Evolutionary conservation across 2,797 vertebrate genomes (phyloP), one percentile per base, ranked within the genome.

Genomic region (Notolepis coatsorum): DNA sequence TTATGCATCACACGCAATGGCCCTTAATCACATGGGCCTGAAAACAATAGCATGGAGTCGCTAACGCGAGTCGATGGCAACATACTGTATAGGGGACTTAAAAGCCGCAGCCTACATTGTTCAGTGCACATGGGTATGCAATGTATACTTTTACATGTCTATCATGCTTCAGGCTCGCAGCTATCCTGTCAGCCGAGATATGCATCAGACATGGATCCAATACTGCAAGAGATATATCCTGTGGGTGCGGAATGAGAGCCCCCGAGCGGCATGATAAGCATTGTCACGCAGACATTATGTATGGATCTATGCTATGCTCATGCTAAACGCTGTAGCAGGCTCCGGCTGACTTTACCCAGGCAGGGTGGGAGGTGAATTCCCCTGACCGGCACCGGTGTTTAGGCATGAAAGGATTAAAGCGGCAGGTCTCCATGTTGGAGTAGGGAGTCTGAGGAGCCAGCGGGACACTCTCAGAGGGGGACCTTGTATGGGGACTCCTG

Each of bases 251-350:
- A 75, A 85, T 80, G 64, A 73, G 77, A 85, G 82, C 74, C 81
- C 84, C 84, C 84, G 81, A 88, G 84, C 84, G 57, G 81, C 79
- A 70, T 88, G 90, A 91, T 89, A 89, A 90, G 88, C 87, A 80
- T 82, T 79, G 84, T 88, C 84, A 84, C 65, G 50, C 72, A 75
- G 71, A 84, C 79, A 65, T 87, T 82, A 89, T 86, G 84, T 85
- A 88, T 89, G 86, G 89, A 89, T 87, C 84, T 82, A 82, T 79
- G 73, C 81, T 57, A 58, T 76, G 77, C 79, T 80, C 78, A 18
- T 28, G 42, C 28, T 62, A 84, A 75, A 83, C 23, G 59, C 81
- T 82, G 62, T 68, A 68, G 41, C 63, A 63, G 54, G 43, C 65
- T 77, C 71, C 51, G 64, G 53, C 62, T 74, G 75, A 77, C 66